Percentiles rank a stretch among this genome's conserved stretches.
Conservation (phyloP, 1,140 invertebrate species). For the Lethocerus indicus region DNA sequence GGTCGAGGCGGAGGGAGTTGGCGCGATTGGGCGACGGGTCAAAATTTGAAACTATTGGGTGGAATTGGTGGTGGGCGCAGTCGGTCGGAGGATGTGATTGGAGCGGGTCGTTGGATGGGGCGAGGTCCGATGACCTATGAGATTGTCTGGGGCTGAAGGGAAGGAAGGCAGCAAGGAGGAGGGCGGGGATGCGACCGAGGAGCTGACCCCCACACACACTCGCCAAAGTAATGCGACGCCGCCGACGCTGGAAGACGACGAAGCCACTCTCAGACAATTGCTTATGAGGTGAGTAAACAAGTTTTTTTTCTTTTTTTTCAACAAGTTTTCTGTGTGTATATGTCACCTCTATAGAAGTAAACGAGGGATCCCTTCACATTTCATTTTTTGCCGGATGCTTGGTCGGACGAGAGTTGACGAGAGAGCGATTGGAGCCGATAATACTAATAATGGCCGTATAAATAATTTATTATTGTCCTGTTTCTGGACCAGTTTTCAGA, state of each 20-base stretch:
- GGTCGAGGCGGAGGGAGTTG: no score
- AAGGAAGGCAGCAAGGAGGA: constrained; percentile 6
- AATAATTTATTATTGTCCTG: no score
- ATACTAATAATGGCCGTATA: no score
- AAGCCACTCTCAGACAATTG: constrained; percentile 69
- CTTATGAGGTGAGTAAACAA: constrained; percentile 54
- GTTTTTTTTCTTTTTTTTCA: constrained; percentile 20
- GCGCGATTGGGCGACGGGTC: no score
- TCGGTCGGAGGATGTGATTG: constrained; percentile 24
- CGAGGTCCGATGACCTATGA: constrained; percentile 17
- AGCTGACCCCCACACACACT: constrained; percentile 10
- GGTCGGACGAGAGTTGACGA: no score
- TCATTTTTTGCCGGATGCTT: no score
- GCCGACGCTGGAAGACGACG: constrained; percentile 37
- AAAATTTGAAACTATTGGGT: no score
- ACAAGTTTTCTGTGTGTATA: background rate
- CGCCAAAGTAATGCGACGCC: constrained; percentile 16
- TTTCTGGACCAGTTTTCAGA: no score
- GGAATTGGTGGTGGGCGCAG: background rate
- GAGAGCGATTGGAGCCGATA: no score
- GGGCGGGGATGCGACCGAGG: constrained; percentile 7
- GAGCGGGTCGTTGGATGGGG: constrained; percentile 55
- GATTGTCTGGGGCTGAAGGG: constrained; percentile 12
- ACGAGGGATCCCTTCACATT: no score
- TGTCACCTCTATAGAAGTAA: no score